These are phyloP conservation scores for Machaerirhynchus nigripectus DNA, from an alignment of 2,113 vertebrate genomes.

Conservation along the genomic window DNA sequence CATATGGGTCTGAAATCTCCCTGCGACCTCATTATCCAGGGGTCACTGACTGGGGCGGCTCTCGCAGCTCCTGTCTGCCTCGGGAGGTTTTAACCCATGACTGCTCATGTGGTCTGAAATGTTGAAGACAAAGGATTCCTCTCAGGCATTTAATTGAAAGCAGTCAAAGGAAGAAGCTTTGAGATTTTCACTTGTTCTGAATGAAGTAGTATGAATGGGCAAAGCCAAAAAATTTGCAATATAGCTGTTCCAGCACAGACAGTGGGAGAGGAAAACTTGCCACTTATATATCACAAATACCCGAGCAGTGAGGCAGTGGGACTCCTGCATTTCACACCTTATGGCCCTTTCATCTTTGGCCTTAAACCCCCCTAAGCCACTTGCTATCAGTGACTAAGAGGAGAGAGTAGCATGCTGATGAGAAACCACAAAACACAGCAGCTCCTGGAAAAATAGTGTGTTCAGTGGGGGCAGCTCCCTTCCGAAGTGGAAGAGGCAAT, in stretches of 20 bases:
- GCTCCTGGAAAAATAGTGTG: not conserved
- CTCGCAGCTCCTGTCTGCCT: not conserved
- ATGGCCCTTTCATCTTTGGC: not conserved
- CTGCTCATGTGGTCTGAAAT: not conserved
- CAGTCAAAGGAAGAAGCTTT: not conserved
- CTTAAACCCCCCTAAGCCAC: not conserved
- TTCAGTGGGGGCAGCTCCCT: not conserved
- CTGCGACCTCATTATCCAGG: constrained; percentile 1
- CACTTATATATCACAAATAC: no score
- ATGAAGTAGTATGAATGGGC: not conserved
- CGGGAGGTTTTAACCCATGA: constrained; percentile 47
- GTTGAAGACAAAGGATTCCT: constrained; percentile 28
- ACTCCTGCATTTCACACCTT: not conserved
- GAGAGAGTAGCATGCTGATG: not conserved
- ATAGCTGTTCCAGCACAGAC: not conserved
- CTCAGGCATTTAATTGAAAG: constrained; percentile 44
- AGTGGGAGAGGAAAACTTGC: not conserved
- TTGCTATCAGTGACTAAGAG: not conserved
- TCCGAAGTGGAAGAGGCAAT: not conserved
- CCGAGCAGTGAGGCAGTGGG: not conserved
- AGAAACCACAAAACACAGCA: not conserved
- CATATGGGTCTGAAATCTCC: constrained; percentile 38
- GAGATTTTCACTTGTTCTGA: not conserved
- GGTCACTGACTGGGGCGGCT: not conserved
- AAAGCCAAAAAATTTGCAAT: not conserved